Conservation (phyloP, 1,140 invertebrate species). For the Drosophila equinoxialis region DNA sequence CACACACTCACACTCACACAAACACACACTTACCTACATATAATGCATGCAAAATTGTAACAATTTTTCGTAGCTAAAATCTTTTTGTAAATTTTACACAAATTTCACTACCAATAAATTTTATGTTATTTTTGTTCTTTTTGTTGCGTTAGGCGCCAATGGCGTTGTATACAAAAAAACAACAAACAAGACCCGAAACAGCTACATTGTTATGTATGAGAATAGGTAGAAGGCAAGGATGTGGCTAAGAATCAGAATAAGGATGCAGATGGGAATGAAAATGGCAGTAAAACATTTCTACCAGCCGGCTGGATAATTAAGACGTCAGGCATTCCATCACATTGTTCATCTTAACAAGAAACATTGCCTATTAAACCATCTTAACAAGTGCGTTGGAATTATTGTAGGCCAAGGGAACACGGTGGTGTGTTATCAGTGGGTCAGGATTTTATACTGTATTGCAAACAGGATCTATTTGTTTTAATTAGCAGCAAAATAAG, state of each 20-base stretch:
- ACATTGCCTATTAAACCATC: not conserved
- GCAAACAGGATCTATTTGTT: too few relatives aligned
- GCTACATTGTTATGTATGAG: not conserved
- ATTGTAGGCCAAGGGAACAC: too few relatives aligned
- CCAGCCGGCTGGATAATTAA: slow-evolving; percentile 61
- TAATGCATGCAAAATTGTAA: slow-evolving; percentile 78
- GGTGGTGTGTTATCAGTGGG: too few relatives aligned
- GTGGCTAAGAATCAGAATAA: not conserved
- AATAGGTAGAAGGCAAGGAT: not conserved
- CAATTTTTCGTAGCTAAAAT: slow-evolving; percentile 64
- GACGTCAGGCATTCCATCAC: slow-evolving; percentile 48
- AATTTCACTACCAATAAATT: slow-evolving; percentile 77
- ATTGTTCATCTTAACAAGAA: not conserved
- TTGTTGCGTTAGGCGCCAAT: slow-evolving; percentile 35
- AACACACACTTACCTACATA: slow-evolving; percentile 33
- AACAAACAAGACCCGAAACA: not conserved
- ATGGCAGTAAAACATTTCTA: slow-evolving; percentile 58
- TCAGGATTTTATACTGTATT: too few relatives aligned
- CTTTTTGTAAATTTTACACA: slow-evolving; percentile 54
- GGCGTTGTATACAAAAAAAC: slow-evolving; percentile 2
- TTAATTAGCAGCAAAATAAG: too few relatives aligned
- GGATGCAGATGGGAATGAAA: not conserved
- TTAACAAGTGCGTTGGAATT: too few relatives aligned
- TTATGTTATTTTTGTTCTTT: slow-evolving; percentile 59
- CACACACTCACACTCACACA: not conserved